These are phyloP conservation scores for Odontocerum albicorne DNA, from an alignment of 2,888 invertebrate species.

Conservation along the genomic window DNA sequence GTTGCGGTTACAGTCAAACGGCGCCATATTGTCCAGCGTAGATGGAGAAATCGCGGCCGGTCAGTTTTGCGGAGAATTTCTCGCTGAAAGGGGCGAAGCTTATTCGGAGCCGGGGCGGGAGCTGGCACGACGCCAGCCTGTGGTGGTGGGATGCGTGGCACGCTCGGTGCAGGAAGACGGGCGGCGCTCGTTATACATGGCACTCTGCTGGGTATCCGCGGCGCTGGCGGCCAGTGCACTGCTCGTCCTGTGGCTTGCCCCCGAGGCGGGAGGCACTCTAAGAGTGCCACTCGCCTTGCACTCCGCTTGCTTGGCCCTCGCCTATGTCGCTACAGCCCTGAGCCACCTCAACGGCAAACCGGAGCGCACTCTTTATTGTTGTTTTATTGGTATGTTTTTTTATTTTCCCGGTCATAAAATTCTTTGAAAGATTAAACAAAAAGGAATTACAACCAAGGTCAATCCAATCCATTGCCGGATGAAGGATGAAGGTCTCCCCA, in stretches of 20 bases:
- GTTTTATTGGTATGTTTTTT: neutral
- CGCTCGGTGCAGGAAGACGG: neutral
- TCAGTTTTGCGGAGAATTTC: constrained; percentile 1
- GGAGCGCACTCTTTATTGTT: neutral
- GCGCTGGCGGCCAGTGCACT: neutral
- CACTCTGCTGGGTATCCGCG: neutral
- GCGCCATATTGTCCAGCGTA: neutral
- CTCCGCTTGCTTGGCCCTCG: neutral
- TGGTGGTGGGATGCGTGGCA: neutral
- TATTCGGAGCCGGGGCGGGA: neutral
- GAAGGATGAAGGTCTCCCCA: too few species aligned
- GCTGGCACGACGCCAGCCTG: neutral
- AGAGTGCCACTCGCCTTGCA: neutral
- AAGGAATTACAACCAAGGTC: too few species aligned
- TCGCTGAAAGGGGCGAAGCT: too few species aligned
- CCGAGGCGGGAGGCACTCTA: neutral
- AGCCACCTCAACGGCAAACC: neutral
- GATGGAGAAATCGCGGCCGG: neutral
- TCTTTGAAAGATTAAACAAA: neutral
- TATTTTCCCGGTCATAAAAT: neutral
- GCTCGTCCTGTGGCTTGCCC: neutral
- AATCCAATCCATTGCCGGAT: too few species aligned
- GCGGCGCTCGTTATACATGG: neutral
- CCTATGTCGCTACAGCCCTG: neutral
- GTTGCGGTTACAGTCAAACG: neutral